Evolutionary conservation across 2,113 vertebrate species (phyloP).

Genomic region (Oncorhynchus clarkii): DNA sequence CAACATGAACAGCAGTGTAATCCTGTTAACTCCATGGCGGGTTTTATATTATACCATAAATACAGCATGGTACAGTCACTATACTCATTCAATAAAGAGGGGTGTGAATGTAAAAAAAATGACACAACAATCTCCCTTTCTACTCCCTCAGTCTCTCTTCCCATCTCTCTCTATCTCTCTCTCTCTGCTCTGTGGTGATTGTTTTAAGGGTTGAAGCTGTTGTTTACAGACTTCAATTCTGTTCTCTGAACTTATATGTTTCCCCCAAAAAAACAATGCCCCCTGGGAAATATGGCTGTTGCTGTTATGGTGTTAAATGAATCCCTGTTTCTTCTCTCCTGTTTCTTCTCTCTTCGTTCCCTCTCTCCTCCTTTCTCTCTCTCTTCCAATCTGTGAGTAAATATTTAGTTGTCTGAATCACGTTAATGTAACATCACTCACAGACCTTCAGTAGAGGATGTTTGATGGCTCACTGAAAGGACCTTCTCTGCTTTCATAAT

Average conservation of each 20-base stretch:
- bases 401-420: no score
- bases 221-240: slow-evolving; percentile 7
- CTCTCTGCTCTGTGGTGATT: neutral
- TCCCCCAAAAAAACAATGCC: neutral
- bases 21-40: slow-evolving; percentile 38
- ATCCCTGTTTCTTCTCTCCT: neutral
- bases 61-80: neutral
- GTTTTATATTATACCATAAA: slow-evolving; percentile 1
- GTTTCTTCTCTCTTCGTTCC: neutral
- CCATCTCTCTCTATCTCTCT: neutral
- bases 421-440: slow-evolving; percentile 11
- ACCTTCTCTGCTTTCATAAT: no score
- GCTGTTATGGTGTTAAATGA: neutral
- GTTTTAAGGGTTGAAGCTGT: neutral
- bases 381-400: neutral
- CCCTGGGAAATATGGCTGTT: slow-evolving; percentile 5
- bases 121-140: neutral
- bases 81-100: neutral
- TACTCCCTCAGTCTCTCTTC: neutral
- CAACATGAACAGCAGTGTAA: slow-evolving; percentile 29
- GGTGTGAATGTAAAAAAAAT: neutral
- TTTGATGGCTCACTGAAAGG: no score
- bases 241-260: slow-evolving; percentile 10
- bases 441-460: no score
- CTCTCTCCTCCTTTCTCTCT: slow-evolving; percentile 15